Evolutionary conservation across 2,888 invertebrate species (phyloP), one percentile per base, ranked within the genome.

Genomic region (Lacanobia wlatinum): DNA sequence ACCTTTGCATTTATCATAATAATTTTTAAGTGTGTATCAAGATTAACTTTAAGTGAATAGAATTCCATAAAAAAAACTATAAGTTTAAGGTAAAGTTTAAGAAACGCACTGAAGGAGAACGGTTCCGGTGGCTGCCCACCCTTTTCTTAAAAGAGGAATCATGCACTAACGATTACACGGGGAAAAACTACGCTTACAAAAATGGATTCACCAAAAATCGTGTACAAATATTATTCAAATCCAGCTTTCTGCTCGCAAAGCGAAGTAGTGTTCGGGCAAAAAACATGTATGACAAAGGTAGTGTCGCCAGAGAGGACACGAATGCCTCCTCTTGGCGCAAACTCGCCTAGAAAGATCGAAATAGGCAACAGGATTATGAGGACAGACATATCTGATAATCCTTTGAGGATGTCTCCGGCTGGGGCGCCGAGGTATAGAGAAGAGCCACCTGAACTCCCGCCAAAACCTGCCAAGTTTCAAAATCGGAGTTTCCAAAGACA

Each of bases 171-270:
- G 84, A 81, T 82, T 76, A 58, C 73, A 73, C 55, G 89, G 91
- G 91, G 88, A 89, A 92, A 86, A 40, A 75, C 74, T 90, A 92
- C 92, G 91, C 91, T 91, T 91, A 89, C 21, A 79, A 85, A 64
- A 80, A 96, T 96, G 96, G 96, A 96, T 80, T 96, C 96, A 28
- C 96, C 96, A 46, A 96, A 96, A 89, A 96, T 96, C 12, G 92
- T 96, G 3, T 96, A 96, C 89, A 96, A 97, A 91, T 97, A 97
- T 86, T 98, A 98, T 87, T 97, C 97, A 9, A 98, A 98, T 90
- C 98, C 98, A 68, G 98, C 98, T 0, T 98, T 98, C 90, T 98
- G 98, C 90, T 97, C 97, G 43, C 97, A 98, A 92, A 98, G 98
- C 90, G 98, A 98, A 88, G 97, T 93, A 82, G 87, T 94, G 46